These are phyloP conservation scores for Chloroceryle inda DNA, from an alignment of 2,797 vertebrate species.

Conservation along the genomic window DNA sequence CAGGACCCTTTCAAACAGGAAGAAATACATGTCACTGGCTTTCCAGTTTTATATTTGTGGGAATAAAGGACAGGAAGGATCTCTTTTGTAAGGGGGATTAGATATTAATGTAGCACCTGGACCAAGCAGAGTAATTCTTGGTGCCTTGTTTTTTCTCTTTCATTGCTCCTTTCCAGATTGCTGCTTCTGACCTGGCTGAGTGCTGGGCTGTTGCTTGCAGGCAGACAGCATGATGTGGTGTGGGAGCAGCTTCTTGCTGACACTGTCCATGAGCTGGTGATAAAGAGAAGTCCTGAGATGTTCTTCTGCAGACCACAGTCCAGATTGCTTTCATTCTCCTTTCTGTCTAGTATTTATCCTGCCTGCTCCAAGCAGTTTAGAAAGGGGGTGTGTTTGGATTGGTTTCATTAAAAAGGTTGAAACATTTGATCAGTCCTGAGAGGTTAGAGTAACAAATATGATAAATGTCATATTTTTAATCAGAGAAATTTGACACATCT, in stretches of 20 bases:
- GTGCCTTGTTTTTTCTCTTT: not conserved
- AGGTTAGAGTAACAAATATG: not conserved
- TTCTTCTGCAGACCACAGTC: not conserved
- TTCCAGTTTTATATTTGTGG: not conserved
- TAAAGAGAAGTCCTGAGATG: slow-evolving; percentile 21
- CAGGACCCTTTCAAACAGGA: not conserved
- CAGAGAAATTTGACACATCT: not conserved
- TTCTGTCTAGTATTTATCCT: not conserved
- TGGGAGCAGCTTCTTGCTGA: slow-evolving; percentile 27
- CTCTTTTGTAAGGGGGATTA: not conserved
- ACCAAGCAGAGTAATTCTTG: not conserved
- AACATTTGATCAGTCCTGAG: not conserved
- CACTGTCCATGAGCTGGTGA: not conserved
- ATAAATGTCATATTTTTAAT: not conserved
- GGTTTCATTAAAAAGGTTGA: not conserved
- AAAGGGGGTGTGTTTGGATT: not conserved
- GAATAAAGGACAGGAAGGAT: not conserved
- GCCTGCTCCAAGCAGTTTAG: not conserved
- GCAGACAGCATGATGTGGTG: not conserved
- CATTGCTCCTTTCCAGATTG: not conserved
- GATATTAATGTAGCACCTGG: not conserved
- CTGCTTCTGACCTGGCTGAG: not conserved
- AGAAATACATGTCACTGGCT: not conserved
- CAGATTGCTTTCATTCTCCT: not conserved
- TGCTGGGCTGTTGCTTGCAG: not conserved